Evolutionary conservation across 2,113 vertebrate species (phyloP).

Genomic region (Oophaga pumilio): DNA sequence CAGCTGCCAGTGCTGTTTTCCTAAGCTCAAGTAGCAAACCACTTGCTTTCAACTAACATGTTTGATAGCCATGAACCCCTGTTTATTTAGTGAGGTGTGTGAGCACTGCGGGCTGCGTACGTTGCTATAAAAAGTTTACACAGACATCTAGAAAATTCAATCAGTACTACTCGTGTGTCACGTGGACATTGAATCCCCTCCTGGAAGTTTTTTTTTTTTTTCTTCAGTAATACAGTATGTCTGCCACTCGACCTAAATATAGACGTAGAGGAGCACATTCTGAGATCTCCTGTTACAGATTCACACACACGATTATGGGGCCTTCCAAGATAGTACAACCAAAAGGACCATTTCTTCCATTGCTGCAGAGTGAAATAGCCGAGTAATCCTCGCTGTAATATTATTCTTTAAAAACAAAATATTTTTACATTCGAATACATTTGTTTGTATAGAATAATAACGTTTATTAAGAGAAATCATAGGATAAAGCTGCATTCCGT

Average conservation of each 20-base stretch:
- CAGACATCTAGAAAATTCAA: conserved; percentile 62
- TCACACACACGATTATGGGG: conserved; percentile 58
- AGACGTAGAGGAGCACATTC: conserved; percentile 71
- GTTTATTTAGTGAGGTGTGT: conserved; percentile 54
- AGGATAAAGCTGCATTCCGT: not conserved
- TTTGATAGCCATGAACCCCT: conserved; percentile 54
- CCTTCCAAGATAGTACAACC: conserved; percentile 69
- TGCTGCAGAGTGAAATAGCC: conserved; percentile 1
- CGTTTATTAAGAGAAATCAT: not conserved
- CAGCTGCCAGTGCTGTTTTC: conserved; percentile 48
- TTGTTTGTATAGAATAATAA: not conserved
- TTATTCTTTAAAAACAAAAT: not conserved
- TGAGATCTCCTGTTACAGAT: conserved; percentile 72
- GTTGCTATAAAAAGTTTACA: conserved; percentile 62
- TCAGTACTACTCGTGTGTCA: conserved; percentile 61
- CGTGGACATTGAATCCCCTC: conserved; percentile 66
- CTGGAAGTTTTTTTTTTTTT: conserved; percentile 71
- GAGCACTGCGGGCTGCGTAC: conserved; percentile 54
- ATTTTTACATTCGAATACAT: not conserved
- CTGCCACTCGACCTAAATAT: conserved; percentile 75
- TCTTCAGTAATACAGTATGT: conserved; percentile 72
- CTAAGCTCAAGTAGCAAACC: conserved; percentile 48
- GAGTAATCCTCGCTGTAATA: not conserved
- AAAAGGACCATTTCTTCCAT: conserved; percentile 41
- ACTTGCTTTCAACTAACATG: conserved; percentile 44